phyloP scores from a whole-genome alignment of 2,888 invertebrate species.

The Rhagonycha fulva region DNA sequence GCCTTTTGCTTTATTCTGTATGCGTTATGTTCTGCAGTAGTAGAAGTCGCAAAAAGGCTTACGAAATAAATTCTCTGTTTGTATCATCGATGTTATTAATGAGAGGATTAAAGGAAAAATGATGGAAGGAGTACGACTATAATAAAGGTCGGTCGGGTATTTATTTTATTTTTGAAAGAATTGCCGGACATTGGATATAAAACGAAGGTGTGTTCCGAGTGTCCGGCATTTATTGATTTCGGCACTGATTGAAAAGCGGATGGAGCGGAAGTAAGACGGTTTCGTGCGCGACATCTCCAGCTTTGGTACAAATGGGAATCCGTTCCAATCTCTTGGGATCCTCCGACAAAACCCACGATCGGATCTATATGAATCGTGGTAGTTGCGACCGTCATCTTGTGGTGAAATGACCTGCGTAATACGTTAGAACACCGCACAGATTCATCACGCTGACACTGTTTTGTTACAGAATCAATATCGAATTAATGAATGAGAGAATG shows the following conservation, averaged over 20 bases:
- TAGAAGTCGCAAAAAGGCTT: neutral
- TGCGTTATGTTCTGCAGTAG: neutral
- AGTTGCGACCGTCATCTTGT: slow-evolving; percentile 36
- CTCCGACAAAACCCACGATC: slow-evolving; percentile 27
- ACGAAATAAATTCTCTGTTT: neutral
- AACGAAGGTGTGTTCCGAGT: slow-evolving; percentile 31
- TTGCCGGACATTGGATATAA: slow-evolving; percentile 16
- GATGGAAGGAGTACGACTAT: slow-evolving; percentile 5
- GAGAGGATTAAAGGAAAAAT: neutral
- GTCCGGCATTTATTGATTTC: slow-evolving; percentile 48
- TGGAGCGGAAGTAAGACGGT: slow-evolving; percentile 54
- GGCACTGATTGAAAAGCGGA: slow-evolving; percentile 54
- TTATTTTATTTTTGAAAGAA: slow-evolving; percentile 10
- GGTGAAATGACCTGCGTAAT: slow-evolving; percentile 42
- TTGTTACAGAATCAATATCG: slow-evolving; percentile 27
- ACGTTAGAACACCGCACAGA: slow-evolving; percentile 36
- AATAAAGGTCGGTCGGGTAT: slow-evolving; percentile 8
- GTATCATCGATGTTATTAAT: neutral
- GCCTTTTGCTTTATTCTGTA: slow-evolving; percentile 1
- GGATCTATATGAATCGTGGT: slow-evolving; percentile 30
- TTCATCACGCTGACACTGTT: slow-evolving; percentile 32
- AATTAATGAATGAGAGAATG: slow-evolving; percentile 38
- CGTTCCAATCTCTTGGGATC: slow-evolving; percentile 43
- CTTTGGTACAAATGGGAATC: slow-evolving; percentile 46
- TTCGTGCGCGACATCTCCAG: slow-evolving; percentile 48